Percentiles rank a stretch among this genome's conserved stretches.
Evolutionary conservation across 2,888 invertebrate species (phyloP).

Genomic region (Lysandra coridon): DNA sequence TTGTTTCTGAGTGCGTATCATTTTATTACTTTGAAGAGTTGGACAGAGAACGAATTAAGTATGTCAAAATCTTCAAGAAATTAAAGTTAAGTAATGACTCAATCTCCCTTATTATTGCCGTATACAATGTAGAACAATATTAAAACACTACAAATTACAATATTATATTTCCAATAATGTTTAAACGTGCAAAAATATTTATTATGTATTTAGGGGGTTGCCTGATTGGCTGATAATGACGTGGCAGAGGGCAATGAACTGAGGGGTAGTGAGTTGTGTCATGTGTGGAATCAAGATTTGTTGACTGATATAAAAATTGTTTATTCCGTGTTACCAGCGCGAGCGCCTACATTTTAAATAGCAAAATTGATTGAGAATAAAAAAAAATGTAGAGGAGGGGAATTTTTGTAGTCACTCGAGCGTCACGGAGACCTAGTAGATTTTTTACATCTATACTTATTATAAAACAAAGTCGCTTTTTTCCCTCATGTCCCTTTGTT

Average conservation of each 20-base stretch:
- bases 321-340: not conserved
- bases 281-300: not conserved
- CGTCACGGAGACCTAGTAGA: too few species aligned
- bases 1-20: too few species aligned
- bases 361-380: too few species aligned
- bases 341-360: too few species aligned
- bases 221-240: not conserved
- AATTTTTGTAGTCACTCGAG: too few species aligned
- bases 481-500: too few species aligned
- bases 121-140: not conserved
- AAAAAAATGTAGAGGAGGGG: too few species aligned
- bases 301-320: not conserved
- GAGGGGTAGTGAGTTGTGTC: not conserved
- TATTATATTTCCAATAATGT: not conserved
- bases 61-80: too few species aligned
- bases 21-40: too few species aligned
- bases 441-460: too few species aligned
- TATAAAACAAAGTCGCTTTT: too few species aligned
- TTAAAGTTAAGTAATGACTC: not conserved
- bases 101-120: not conserved
- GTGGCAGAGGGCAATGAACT: not conserved
- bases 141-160: not conserved
- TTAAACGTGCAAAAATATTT: not conserved
- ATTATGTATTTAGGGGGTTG: not conserved
- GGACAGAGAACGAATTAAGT: too few species aligned